These are phyloP conservation scores for Helicoverpa armigera DNA, from an alignment of 1,140 invertebrate genomes.

Conservation along the genomic window DNA sequence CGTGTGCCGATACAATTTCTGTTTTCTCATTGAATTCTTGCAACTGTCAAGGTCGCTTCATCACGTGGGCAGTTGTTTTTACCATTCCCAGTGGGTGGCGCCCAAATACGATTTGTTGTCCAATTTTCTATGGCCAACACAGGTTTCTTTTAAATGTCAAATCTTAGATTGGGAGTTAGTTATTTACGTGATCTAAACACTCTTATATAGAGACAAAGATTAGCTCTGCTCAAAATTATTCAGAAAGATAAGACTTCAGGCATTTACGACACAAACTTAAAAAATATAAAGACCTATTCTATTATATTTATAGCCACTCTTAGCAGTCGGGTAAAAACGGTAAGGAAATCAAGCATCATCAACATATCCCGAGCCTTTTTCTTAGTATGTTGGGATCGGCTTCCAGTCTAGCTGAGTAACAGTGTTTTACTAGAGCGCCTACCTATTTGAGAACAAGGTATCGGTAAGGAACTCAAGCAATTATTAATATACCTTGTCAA, in stretches of 20 bases:
- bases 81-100: not conserved
- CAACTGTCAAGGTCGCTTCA: constrained; percentile 36
- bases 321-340: not conserved
- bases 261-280: too few relatives aligned
- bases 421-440: too few relatives aligned
- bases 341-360: constrained; percentile 4
- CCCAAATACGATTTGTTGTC: not conserved
- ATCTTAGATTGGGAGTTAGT: not conserved
- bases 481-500: not conserved
- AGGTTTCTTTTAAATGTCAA: constrained; percentile 16
- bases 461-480: constrained; percentile 1
- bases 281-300: too few relatives aligned
- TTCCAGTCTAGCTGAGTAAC: too few relatives aligned
- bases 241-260: not conserved
- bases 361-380: too few relatives aligned
- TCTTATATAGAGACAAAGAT: too few relatives aligned
- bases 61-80: constrained; percentile 35
- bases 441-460: too few relatives aligned
- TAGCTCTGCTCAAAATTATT: too few relatives aligned
- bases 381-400: too few relatives aligned
- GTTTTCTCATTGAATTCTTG: not conserved
- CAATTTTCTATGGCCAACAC: not conserved
- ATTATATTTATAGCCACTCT: too few relatives aligned
- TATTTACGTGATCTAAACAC: too few relatives aligned
- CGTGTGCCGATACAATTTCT: not conserved